Percentiles rank a stretch among this genome's conserved stretches.
Conservation (phyloP, 92 coral and sea anemone species). For the Metridium senile region DNA sequence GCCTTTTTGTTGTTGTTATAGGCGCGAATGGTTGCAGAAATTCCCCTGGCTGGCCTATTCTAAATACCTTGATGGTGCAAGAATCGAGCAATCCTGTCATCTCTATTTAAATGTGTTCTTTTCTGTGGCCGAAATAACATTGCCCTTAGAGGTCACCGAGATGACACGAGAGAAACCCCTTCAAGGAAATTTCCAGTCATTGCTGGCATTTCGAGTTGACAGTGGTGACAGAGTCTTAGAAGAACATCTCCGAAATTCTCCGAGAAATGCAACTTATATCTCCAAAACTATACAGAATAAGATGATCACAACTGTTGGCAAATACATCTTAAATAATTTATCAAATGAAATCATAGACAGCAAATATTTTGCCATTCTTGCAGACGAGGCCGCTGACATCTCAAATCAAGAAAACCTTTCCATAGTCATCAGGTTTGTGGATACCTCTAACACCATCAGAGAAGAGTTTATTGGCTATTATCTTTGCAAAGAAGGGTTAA, state of each 20-base stretch:
- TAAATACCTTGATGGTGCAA: constrained; percentile 28
- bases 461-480: too few relatives aligned
- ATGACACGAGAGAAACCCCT: constrained; percentile 31
- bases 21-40: neutral
- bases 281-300: too few relatives aligned
- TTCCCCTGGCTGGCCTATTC: constrained; percentile 34
- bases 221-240: constrained; percentile 39
- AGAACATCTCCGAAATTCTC: constrained; percentile 8
- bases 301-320: too few relatives aligned
- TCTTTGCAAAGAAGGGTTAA: too few relatives aligned
- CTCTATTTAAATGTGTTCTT: constrained; percentile 27
- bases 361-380: constrained; percentile 45
- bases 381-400: too few relatives aligned
- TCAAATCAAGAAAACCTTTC: constrained; percentile 60
- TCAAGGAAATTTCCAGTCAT: too few relatives aligned
- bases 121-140: constrained; percentile 46
- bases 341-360: constrained; percentile 15
- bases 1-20: too few relatives aligned
- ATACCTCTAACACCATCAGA: neutral
- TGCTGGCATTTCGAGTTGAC: too few relatives aligned
- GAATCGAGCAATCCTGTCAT: constrained; percentile 30
- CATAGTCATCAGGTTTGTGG: constrained; percentile 27
- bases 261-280: too few relatives aligned
- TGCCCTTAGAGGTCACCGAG: constrained; percentile 39
- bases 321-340: too few relatives aligned